Conservation (phyloP, 2,113 vertebrate species). For the Motacilla alba region DNA sequence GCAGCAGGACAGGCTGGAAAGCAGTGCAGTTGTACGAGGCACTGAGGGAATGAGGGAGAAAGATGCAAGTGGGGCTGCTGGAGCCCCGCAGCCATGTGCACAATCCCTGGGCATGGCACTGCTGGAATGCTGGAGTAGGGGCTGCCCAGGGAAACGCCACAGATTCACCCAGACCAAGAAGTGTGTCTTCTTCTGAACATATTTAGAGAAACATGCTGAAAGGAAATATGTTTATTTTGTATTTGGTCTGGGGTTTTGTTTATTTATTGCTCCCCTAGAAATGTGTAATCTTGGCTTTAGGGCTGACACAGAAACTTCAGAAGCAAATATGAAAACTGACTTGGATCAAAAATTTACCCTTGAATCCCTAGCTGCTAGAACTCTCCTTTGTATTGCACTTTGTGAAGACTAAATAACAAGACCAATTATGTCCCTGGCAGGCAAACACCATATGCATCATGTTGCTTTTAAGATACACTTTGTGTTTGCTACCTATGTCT, state of each 20-base stretch:
- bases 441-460: not conserved
- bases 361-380: not conserved
- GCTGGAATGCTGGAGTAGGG: not conserved
- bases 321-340: not conserved
- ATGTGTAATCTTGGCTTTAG: not conserved
- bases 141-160: fast-evolving
- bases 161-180: not conserved
- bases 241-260: not conserved
- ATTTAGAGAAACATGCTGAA: not conserved
- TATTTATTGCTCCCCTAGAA: not conserved
- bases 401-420: not conserved
- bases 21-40: not conserved
- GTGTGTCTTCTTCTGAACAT: not conserved
- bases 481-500: not conserved
- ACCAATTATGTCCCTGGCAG: not conserved
- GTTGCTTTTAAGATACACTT: not conserved
- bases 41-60: not conserved
- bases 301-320: not conserved
- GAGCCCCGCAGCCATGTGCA: fast-evolving
- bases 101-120: fast-evolving
- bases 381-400: not conserved
- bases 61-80: not conserved
- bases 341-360: not conserved
- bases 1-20: fast-evolving
- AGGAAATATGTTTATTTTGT: not conserved